These are phyloP conservation scores for Empidonax alnorum DNA, from an alignment of 2,113 vertebrate species.

Conservation along the genomic window DNA sequence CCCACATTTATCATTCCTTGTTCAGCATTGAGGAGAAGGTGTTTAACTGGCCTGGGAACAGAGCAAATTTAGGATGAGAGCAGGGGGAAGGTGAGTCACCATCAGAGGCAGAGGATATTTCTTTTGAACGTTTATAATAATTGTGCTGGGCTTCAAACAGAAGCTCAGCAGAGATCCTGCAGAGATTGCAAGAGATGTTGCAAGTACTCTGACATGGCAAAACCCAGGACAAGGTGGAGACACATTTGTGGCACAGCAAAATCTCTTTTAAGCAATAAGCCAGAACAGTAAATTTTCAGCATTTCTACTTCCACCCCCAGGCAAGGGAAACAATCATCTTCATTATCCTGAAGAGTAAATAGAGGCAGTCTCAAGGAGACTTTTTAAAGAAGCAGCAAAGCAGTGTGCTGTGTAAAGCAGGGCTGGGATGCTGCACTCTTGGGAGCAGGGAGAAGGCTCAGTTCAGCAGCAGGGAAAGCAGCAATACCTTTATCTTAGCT, in stretches of 20 bases:
- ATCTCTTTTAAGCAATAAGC: background rate
- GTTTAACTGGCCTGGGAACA: background rate
- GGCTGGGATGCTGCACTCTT: background rate
- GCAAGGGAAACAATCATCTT: conserved; percentile 1
- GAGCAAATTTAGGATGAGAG: background rate
- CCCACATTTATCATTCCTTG: background rate
- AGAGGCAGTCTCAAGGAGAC: background rate
- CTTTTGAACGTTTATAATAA: background rate
- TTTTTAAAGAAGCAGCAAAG: background rate
- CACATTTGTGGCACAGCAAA: background rate
- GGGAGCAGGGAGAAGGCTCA: fast-evolving
- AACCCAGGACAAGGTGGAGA: background rate
- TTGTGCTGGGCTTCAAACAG: background rate
- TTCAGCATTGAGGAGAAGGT: background rate
- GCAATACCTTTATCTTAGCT: background rate
- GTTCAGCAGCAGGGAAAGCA: background rate
- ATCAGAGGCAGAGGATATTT: background rate
- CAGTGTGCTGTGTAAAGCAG: background rate
- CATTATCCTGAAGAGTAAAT: background rate
- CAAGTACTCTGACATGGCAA: background rate
- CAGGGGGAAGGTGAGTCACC: background rate
- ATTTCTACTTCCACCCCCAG: background rate
- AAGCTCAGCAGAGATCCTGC: background rate
- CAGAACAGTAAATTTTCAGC: background rate
- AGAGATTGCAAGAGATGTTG: background rate